Base-by-base conservation (phyloP, 2,888 invertebrate genomes). In the Ophion ventricosus region DNA sequence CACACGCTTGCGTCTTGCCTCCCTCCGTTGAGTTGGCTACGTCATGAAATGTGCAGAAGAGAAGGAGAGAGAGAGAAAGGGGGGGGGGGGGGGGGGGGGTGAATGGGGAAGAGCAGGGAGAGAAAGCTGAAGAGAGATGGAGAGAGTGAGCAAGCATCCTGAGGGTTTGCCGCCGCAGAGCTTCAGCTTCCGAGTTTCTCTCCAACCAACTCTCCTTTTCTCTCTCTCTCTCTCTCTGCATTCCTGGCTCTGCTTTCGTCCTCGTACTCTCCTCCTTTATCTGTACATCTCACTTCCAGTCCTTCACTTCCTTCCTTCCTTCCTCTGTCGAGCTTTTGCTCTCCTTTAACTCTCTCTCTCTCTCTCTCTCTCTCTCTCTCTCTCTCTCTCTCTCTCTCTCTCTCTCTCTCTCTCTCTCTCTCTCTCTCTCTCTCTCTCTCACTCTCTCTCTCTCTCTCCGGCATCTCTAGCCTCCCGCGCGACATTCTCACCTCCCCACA, bases 131-230 rank as follows among this genome's bases (percentile, higher is more conserved):
- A 79, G n/a, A 64, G 26, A 67, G 80, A 77, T 80, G 64, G 43
- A 77, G 73, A 26, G 66, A 80, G 82, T 57, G 83, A 63, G 40
- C 63, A 69, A 79, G 86, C 86, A 88, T 90, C 90, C 88, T 90
- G 89, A 90, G 91, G 88, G 91, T 88, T 90, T 88, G 87, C 89
- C 85, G 86, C 86, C 83, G 87, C 88, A 85, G 87, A 87, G 86
- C 79, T 78, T 82, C 82, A 72, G 87, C 89, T 89, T 89, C 90
- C 89, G 89, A 88, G 23, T 75, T 70, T 66, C 70, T 35, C 79
- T 78, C 75, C 70, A 67, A 35, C 63, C 20, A 35, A 11, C 64
- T 70, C 74, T 64, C 61, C 56, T 40, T 61, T 64, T 66, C 66
- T 54, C 66, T 73, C 73, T 72, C 66, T 54, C 66, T 73, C 49